These are phyloP conservation scores for Phymastichus coffea DNA, from an alignment of 1,140 invertebrate genomes.

Conservation along the genomic window DNA sequence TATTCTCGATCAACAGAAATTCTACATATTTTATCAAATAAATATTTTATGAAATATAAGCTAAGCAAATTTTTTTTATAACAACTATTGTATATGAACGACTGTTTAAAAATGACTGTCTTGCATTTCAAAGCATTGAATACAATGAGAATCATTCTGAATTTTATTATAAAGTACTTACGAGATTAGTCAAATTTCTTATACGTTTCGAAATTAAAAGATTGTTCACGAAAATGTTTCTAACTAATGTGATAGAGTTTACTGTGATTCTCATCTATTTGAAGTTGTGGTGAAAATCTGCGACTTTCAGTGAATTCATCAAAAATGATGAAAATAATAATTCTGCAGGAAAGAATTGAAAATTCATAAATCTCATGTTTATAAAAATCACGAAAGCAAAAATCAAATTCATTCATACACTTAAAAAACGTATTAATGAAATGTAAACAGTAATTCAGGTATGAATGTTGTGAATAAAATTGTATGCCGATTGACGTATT, in stretches of 20 bases:
- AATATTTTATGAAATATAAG: too few species aligned
- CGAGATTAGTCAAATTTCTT: background rate
- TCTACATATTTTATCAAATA: too few species aligned
- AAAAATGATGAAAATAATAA: too few species aligned
- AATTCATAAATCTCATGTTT: background rate
- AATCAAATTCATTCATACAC: background rate
- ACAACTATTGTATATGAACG: too few species aligned
- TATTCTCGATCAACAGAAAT: too few species aligned
- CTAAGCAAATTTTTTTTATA: too few species aligned
- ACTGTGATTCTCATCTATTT: slow-evolving; percentile 9
- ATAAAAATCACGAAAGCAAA: background rate
- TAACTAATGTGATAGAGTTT: slow-evolving; percentile 10
- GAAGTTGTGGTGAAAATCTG: background rate
- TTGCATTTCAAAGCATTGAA: background rate
- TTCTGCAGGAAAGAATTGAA: background rate
- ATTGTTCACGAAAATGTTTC: background rate
- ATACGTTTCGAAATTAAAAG: background rate
- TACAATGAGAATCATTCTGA: background rate
- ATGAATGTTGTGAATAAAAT: slow-evolving; percentile 1
- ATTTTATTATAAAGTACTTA: background rate
- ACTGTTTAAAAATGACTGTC: background rate
- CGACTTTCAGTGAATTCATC: slow-evolving; percentile 5
- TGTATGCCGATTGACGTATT: slow-evolving; percentile 9
- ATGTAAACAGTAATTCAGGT: slow-evolving; percentile 7
- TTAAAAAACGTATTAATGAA: background rate